Base-by-base conservation (phyloP, 2,888 invertebrate species). In the Mythimna vitellina region DNA sequence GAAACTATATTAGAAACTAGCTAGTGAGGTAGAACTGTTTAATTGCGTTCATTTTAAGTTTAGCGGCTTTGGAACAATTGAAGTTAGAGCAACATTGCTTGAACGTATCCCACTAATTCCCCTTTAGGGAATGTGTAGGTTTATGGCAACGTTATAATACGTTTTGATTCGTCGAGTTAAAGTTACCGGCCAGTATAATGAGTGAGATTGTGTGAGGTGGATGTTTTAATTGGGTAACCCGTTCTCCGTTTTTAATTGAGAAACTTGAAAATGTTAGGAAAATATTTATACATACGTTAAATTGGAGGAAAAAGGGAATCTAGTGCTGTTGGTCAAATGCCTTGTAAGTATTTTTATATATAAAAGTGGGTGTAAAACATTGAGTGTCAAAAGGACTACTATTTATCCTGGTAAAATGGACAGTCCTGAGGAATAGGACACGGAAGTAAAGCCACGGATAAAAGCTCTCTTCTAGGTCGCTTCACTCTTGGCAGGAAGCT, bases 21-120 rank as follows among this genome's bases (percentile, higher is more conserved):
- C 49, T 66, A 9, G 61, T 46, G 70, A 69, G 53, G 51, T 67
- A 32, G 57, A 76, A 67, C 69, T 53, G 77, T 80, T 62, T 73
- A 77, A 80, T 70, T 80, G 73, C 70, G 64, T 65, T 62, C 61
- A 77, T 64, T 58, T 70, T 46, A 73, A 80, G 69, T 76, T 76
- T 57, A 70, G 51, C 25, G 63, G 71, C 63, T 64, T 77, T 65
- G 35, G 61, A 80, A 62, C 67, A 67, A 76, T 72, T 65, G 70
- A 72, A 81, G 80, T 80, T 77, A 29, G 57, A 60, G 58, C 57
- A 54, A 76, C 69, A 57, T 58, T 35, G 56, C 57, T 64, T 14
- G n/a, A 17, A 65, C 46, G 58, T n/a, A 58, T 71, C 22, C 60
- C 65, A 38, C 69, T 81, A 73, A 80, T 57, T 76, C 72, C 70